Evolutionary conservation across 2,113 vertebrate genomes (phyloP).

Genomic region (Hipposideros armiger): DNA sequence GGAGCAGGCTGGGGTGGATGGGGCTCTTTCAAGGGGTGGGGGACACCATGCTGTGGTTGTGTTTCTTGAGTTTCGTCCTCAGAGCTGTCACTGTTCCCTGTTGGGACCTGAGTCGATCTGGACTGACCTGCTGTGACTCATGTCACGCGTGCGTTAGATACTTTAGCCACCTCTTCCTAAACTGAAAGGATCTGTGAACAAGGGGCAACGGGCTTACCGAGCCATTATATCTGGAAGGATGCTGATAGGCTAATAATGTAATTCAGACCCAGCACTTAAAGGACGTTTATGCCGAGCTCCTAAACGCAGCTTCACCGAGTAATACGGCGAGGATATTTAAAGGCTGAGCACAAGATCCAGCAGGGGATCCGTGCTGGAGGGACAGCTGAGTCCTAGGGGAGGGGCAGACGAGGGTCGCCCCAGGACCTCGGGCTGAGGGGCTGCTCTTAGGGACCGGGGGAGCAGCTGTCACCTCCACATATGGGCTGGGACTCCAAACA

Average conservation of each 20-base stretch:
- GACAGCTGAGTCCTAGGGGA: not conserved
- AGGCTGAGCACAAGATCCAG: not conserved
- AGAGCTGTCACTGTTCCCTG: not conserved
- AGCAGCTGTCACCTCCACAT: not conserved
- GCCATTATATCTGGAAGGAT: not conserved
- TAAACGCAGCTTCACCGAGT: not conserved
- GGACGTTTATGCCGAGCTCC: fast-evolving
- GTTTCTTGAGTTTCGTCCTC: not conserved
- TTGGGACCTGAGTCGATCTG: not conserved
- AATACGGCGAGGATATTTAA: too few species aligned
- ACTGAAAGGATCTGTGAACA: not conserved
- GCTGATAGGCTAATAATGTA: not conserved
- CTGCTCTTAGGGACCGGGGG: not conserved
- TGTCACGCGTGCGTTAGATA: not conserved
- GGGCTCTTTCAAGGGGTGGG: not conserved
- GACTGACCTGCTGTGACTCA: not conserved
- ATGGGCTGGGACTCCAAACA: fast-evolving
- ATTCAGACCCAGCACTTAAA: not conserved
- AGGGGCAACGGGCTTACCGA: not conserved
- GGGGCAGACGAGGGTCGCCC: too few species aligned
- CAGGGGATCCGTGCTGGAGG: not conserved
- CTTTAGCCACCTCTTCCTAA: not conserved
- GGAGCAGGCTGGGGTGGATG: not conserved
- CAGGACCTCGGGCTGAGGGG: not conserved
- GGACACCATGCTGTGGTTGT: fast-evolving